Evolutionary conservation across 2,113 vertebrate species (phyloP), one percentile per base, ranked within the genome.

Genomic region (Lipophrys pholis): DNA sequence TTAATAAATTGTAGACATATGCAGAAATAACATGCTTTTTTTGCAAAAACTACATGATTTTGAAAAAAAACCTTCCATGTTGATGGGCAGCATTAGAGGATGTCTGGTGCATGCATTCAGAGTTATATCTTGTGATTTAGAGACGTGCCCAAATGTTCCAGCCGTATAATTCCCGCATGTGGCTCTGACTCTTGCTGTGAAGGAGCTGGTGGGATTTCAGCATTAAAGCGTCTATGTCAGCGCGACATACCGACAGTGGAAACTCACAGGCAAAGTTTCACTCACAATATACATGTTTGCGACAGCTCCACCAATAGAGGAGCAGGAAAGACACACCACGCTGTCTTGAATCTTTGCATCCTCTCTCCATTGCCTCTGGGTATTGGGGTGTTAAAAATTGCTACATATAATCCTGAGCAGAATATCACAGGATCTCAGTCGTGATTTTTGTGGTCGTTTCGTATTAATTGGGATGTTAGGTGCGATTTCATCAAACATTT

Each of bases 401-500:
- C 52, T 8, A 14, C 66, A 35, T 35, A 41, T 17, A 10, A 74
- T 73, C 65, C 42, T 14, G 74, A 80, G 64, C 43, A 5, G 10
- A 72, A 49, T 69, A 85, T 74, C 50, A 85, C 9, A 69, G 53
- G n/a, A 16, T 49, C 38, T 51, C 35, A 63, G 72, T 61, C 54
- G 57, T 73, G 70, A 72, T 72, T 72, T 62, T 73, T 36, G 58
- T n/a, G 36, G 16, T 35, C 7, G 40, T 76, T 21, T 74, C 75
- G 64, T 60, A 49, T n/a, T 85, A 78, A 84, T 64, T 72, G 79
- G 75, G 65, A 82, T 71, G 55, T 84, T 76, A 76, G 79, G 86
- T 84, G 76, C 69, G 82, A 85, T 88, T 90, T 80, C 81, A 80
- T 86, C 77, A 87, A 78, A 83, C 74, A 76, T 89, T 88, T 79